Evolutionary conservation across 2,888 invertebrate genomes (phyloP), one percentile per base, ranked within the genome.

Genomic region (Nipponacmea schrenckii): DNA sequence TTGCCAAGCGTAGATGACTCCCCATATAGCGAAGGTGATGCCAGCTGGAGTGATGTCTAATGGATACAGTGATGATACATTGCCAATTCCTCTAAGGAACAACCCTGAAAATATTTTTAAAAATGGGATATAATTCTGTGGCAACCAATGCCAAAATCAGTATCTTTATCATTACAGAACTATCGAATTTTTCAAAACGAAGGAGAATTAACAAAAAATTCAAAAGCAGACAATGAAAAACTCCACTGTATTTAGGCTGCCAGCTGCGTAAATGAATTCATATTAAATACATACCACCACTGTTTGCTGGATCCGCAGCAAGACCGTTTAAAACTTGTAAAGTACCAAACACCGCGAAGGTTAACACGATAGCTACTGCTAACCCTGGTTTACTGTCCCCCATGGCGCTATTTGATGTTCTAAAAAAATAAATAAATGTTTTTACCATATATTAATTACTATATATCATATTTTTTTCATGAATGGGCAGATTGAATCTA

Each of bases 11-110:
- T 85, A 86, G 70, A 87, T 87, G 39, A 81, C 20, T 2, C 80
- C 82, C 78, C 84, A 83, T n/a, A 83, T 81, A 50, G 81, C 77
- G 73, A 86, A 87, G 2, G 85, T 83, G 84, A 85, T 86, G 44
- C 83, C 82, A 7, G 85, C 84, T 8, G 87, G 87, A 3, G 85
- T 85, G 64, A 86, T 81, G 24, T 83, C 79, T 24, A 85, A 75
- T 45, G 74, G 69, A 72, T 77, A 85, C 69, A 77, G 76, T 68
- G 81, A 79, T 0, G 86, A 83, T 17, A 87, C 76, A 44, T 84
- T 80, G 14, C 80, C 78, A 5, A 80, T 84, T n/a, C 63, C 69
- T 64, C 80, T 79, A 4, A 71, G 68, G 69, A 82, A 86, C n/a
- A 85, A 67, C 31, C 81, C 86, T 84, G 81, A 17, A 75, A 74